A percentile compares a stretch with the other conserved stretches of the same genome.
Evolutionary conservation across 2,888 invertebrate species (phyloP).

Genomic region (Octonoba sinensis): DNA sequence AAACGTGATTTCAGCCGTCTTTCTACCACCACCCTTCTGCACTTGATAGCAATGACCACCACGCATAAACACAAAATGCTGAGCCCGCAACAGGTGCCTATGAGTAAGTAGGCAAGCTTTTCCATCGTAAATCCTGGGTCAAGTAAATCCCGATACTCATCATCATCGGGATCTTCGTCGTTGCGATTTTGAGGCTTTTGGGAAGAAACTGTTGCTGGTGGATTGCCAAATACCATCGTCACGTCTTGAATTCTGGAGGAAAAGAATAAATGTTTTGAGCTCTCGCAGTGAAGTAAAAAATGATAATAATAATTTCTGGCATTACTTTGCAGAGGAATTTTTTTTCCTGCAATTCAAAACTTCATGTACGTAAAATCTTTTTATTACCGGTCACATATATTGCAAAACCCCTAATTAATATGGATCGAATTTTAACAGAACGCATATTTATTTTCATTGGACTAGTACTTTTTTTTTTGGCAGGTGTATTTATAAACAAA

Average conservation of each 20-base stretch:
- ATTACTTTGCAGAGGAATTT: too few species aligned
- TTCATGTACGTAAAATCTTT: too few species aligned
- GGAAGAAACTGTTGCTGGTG: neutral
- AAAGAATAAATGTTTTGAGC: neutral
- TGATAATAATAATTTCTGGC: too few species aligned
- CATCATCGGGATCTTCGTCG: conserved; percentile 25
- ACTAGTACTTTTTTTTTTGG: too few species aligned
- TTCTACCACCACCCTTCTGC: conserved; percentile 29
- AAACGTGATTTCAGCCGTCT: conserved; percentile 36
- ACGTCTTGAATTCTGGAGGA: conserved; percentile 42
- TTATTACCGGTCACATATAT: too few species aligned
- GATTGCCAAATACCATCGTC: conserved; percentile 42
- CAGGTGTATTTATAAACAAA: too few species aligned
- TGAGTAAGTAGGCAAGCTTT: conserved; percentile 50
- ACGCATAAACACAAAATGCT: conserved; percentile 53
- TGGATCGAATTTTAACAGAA: too few species aligned
- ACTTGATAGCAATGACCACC: conserved; percentile 51
- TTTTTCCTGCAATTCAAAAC: too few species aligned
- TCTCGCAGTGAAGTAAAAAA: neutral
- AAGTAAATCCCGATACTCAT: conserved; percentile 11
- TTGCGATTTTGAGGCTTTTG: conserved; percentile 2
- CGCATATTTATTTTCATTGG: too few species aligned
- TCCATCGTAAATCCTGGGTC: conserved; percentile 57
- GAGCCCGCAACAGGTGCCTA: conserved; percentile 55
- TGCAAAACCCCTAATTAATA: too few species aligned